These are phyloP conservation scores for Sakesphorus luctuosus DNA, from an alignment of 2,113 vertebrate species.

Conservation along the genomic window DNA sequence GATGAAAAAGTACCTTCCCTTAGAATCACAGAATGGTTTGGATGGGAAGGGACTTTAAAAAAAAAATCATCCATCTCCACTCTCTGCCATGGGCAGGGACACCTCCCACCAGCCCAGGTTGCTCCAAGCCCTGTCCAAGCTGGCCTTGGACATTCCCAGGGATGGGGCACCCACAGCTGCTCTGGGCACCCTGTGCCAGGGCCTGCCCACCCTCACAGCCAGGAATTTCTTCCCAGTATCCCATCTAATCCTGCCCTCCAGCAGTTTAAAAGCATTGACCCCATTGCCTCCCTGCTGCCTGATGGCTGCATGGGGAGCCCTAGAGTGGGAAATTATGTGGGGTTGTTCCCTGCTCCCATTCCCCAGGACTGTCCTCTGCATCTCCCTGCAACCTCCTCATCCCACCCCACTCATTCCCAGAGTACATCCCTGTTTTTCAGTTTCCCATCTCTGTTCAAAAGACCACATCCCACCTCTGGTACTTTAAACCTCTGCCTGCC, in stretches of 20 bases:
- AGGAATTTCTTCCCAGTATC: not conserved
- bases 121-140: not conserved
- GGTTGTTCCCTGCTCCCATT: not conserved
- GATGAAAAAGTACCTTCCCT: not conserved
- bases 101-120: not conserved
- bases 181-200: not conserved
- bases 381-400: not conserved
- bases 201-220: not conserved
- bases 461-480: not conserved
- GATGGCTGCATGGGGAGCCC: fast-evolving
- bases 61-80: fast-evolving
- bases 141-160: not conserved
- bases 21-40: not conserved
- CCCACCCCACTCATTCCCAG: fast-evolving
- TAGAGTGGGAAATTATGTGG: not conserved
- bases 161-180: not conserved
- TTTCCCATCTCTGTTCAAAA: not conserved
- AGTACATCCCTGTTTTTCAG: not conserved
- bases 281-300: not conserved
- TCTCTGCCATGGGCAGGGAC: not conserved
- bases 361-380: not conserved
- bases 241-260: not conserved
- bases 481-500: not conserved
- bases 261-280: not conserved
- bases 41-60: not conserved